Evolutionary conservation across 2,113 vertebrate species (phyloP), one percentile per base, ranked within the genome.

Genomic region (Taurulus bubalis): DNA sequence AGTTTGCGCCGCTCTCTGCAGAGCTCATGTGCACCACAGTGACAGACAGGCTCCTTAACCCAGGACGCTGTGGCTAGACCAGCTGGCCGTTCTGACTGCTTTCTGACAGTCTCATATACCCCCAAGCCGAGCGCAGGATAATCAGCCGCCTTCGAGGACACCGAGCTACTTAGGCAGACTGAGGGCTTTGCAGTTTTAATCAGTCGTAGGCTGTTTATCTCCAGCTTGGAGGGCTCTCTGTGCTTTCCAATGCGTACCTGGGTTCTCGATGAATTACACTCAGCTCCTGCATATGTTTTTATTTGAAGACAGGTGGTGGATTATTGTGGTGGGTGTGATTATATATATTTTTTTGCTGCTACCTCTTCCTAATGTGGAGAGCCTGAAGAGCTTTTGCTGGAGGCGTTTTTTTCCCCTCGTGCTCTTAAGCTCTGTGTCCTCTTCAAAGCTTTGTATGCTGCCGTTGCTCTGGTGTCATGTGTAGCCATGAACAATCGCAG

Each of bases 71-170:
- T 71, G 71, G 82, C 80, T 62, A 28, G 22, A 87, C 87, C 89
- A 85, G 92, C 90, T 91, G 92, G 87, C 85, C 90, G 86, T 80
- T 80, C 85, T 87, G 75, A 85, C 90, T 89, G 90, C 76, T 76
- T 32, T 77, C 79, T 83, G 82, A 91, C 79, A 77, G 87, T 79
- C 72, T 85, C 45, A 82, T 77, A 74, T 55, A 30, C 72, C 73
- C 83, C 74, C 78, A 53, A 89, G 85, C 77, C 84, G 40, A 78
- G 86, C 42, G 32, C 80, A 45, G 70, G 86, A 89, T 94, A 89
- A 92, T 90, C 91, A 66, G 47, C 68, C 79, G 71, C 71, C 11
- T 64, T 40, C 8, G 67, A 90, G 90, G 77, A 90, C 85, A 71
- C 68, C 82, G 22, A 89, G 93, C 90, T 93, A 83, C 90, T 93